Evolutionary conservation across 2,888 invertebrate species (phyloP), one percentile per base, ranked within the genome.

Genomic region (Drepana falcataria): DNA sequence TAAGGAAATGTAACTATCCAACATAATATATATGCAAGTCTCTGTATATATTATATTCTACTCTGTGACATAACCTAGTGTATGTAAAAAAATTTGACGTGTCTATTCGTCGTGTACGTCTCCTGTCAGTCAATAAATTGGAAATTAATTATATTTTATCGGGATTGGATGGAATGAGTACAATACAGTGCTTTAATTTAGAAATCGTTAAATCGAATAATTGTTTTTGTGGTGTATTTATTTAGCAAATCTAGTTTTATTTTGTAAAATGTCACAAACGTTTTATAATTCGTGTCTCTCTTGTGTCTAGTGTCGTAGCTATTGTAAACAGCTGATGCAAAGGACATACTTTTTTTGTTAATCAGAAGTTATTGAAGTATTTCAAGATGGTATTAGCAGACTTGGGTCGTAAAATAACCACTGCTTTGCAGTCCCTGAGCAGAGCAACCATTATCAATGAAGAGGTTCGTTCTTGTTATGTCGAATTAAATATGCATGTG

Each of bases 401-500:
- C 93, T 95, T 99, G 86, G 99, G 99, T 82, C 95, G 99, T 82
- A 99, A 99, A 93, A 99, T 99, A 83, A 99, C 99, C 78, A 96
- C 97, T 87, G 99, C 99, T 63, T 92, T 99, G 87, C 96, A 98
- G 85, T 98, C 98, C 54, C 92, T 99, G 67, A 99, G 98, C 92
- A 98, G 98, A 92, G 99, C 99, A 59, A 99, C 99, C 51, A 96
- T 99, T 64, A 99, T 99, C 74, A 99, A 99, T 93, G 98, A 99
- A 92, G 98, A 99, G 93, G 97, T 97, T 92, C 87, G 68, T 48
- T 33, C 6, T 37, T 4, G 35, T 49, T 21, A 21, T 21, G 49
- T 49, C n/a, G 35, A 37, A 49, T 21, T 21, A 21, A 21, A 21
- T 21, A 21, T 21, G 21, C 21, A 21, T 21, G 21, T 21, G 21